These are phyloP conservation scores for Poliocrania exsul DNA, from an alignment of 2,797 vertebrate genomes.

Conservation along the genomic window DNA sequence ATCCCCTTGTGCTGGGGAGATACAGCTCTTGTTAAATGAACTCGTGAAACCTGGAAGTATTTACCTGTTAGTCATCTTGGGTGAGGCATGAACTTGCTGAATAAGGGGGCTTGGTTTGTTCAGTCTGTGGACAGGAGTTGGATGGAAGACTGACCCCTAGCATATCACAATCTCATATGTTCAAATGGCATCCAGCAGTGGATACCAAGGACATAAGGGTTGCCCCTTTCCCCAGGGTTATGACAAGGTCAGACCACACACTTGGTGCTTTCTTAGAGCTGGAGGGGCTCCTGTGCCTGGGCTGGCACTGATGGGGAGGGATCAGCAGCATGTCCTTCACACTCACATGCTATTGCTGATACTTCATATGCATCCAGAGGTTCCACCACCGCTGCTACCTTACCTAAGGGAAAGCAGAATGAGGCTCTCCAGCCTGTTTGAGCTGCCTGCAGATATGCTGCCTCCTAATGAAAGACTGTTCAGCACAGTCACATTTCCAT, in stretches of 20 bases:
- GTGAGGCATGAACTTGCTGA: neutral
- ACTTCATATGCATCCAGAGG: fast-evolving
- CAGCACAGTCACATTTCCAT: neutral
- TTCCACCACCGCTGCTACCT: neutral
- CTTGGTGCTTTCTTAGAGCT: neutral
- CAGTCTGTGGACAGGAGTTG: neutral
- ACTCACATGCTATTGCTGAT: fast-evolving
- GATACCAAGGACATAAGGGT: neutral
- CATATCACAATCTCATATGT: neutral
- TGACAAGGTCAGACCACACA: neutral
- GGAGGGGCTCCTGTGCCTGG: neutral
- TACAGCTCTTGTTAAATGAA: slow-evolving; percentile 21
- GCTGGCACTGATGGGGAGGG: neutral
- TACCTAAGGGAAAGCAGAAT: neutral
- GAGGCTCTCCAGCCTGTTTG: neutral
- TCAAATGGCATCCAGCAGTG: neutral
- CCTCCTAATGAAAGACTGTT: neutral
- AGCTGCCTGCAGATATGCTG: neutral
- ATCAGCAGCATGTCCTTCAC: neutral
- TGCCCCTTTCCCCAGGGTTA: neutral
- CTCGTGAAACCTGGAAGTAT: neutral
- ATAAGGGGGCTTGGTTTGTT: neutral
- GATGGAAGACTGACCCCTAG: neutral
- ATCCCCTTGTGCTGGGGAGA: slow-evolving; percentile 24
- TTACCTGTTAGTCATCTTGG: neutral